phyloP scores from a whole-genome alignment of 2,888 invertebrate species.

The Calameuta pallipes region DNA sequence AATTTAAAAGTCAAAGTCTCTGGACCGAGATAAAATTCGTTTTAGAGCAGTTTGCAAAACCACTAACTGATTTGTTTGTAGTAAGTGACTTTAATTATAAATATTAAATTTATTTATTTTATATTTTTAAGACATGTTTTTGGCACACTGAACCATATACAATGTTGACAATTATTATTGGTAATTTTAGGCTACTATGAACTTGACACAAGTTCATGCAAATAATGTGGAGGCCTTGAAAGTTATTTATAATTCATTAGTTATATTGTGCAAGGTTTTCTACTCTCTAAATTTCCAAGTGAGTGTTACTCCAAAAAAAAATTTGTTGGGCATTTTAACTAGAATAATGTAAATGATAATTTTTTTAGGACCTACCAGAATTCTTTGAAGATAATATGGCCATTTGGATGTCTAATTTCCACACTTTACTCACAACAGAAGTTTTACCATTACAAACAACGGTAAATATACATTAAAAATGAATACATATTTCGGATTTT shows the following conservation, averaged over 20 bases:
- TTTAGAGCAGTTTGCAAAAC: conserved; percentile 91
- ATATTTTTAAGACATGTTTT: neutral
- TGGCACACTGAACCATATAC: neutral
- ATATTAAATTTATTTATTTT: conserved; percentile 20
- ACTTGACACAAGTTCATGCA: conserved; percentile 80
- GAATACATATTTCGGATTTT: conserved; percentile 11
- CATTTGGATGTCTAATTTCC: conserved; percentile 94
- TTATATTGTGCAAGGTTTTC: conserved; percentile 93
- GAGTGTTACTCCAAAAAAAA: conserved; percentile 31
- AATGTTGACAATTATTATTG: conserved; percentile 17
- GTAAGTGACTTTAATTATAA: conserved; percentile 68
- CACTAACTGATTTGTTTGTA: conserved; percentile 90
- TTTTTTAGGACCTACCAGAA: conserved; percentile 87
- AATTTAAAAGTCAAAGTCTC: conserved; percentile 93
- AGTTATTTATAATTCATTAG: conserved; percentile 89
- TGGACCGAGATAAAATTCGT: conserved; percentile 99
- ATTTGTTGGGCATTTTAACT: neutral
- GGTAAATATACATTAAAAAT: conserved; percentile 58
- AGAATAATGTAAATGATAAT: neutral
- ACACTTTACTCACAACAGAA: conserved; percentile 82
- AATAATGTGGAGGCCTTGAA: conserved; percentile 84
- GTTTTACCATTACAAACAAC: conserved; percentile 80
- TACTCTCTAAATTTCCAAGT: conserved; percentile 95
- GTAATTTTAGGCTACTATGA: conserved; percentile 81
- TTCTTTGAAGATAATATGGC: conserved; percentile 99